Evolutionary conservation across 2,113 vertebrate species (phyloP), one percentile per base, ranked within the genome.

Genomic region (Gymnogyps californianus): DNA sequence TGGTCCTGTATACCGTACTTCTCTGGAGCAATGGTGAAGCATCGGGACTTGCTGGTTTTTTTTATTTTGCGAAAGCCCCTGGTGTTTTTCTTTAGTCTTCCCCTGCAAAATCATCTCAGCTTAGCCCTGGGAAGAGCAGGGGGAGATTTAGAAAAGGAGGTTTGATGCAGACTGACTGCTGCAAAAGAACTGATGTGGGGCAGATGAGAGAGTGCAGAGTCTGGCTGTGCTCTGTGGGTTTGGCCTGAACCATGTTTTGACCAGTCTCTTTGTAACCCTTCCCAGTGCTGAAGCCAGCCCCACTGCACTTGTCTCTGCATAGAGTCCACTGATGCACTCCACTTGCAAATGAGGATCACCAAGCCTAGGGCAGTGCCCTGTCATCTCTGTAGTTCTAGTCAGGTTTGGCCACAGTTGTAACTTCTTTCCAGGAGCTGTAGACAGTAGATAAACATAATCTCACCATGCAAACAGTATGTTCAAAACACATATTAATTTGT

Each of bases 21-120:
- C 16, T 38, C 11, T 42, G 42, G 25, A 79, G 65, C 47, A 36
- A 19, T n/a, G 26, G 31, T 19, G 19, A 79, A 31, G 7, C 19
- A 40, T 2, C 0, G 0, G 26, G 28, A 49, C 28, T 58, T 78
- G 16, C 36, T 77, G 11, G 0, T 8, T 18, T 52, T 31, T n/a
- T 61, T 42, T 67, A 29, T 55, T 69, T 83, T 93, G 34, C 2
- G 10, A 49, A 65, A 32, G 5, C 5, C 5, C 15, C 6, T 22
- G 2, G 6, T 67, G 12, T 46, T 46, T 67, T 69, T 38, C 51
- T 91, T 70, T 31, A 38, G 9, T n/a, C 32, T 81, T 74, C 4
- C 28, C 15, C 25, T 89, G 46, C 15, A 44, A 70, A 79, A 58
- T 38, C 11, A 81, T 78, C 31, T 81, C 31, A 58, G 51, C 3